These are phyloP conservation scores for Recurvirostra avosetta DNA, from an alignment of 2,113 vertebrate species.

Conservation along the genomic window DNA sequence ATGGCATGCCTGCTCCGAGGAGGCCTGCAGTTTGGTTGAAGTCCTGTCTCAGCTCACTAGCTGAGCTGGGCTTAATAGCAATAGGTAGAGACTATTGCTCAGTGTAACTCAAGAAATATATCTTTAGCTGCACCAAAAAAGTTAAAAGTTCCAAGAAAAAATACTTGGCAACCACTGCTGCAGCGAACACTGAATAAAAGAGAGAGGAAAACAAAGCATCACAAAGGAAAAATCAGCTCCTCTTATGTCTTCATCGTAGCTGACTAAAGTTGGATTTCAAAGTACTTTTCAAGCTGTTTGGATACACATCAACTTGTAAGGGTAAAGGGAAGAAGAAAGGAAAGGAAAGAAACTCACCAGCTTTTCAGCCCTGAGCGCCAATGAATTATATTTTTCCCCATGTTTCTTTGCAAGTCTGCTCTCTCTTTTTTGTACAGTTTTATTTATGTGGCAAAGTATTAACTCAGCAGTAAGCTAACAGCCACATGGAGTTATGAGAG, in stretches of 20 bases:
- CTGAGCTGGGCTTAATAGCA: neutral
- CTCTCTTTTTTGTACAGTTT: conserved; percentile 28
- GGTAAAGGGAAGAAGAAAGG: conserved; percentile 56
- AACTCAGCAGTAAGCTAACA: conserved; percentile 68
- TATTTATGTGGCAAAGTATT: conserved; percentile 62
- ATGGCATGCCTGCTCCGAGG: neutral
- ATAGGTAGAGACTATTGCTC: neutral
- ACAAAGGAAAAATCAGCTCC: conserved; percentile 55
- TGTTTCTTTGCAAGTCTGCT: conserved; percentile 27
- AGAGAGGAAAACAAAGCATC: conserved; percentile 37
- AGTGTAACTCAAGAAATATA: neutral
- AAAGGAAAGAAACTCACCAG: conserved; percentile 19
- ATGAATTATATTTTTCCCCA: conserved; percentile 21
- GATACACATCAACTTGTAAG: conserved; percentile 63
- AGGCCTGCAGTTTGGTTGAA: neutral
- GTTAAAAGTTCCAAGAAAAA: neutral
- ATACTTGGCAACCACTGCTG: conserved; percentile 2
- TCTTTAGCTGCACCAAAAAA: neutral
- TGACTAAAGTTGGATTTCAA: conserved; percentile 68
- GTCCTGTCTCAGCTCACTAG: neutral
- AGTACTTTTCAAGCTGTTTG: conserved; percentile 69
- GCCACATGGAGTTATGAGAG: conserved; percentile 55
- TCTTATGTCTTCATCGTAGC: conserved; percentile 60
- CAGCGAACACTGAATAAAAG: neutral
- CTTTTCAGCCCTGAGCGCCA: conserved; percentile 44